A percentile compares a stretch with the other conserved stretches of the same genome.
Conservation (phyloP, 2,888 invertebrate genomes). For the Anoplius nigerrimus region DNA sequence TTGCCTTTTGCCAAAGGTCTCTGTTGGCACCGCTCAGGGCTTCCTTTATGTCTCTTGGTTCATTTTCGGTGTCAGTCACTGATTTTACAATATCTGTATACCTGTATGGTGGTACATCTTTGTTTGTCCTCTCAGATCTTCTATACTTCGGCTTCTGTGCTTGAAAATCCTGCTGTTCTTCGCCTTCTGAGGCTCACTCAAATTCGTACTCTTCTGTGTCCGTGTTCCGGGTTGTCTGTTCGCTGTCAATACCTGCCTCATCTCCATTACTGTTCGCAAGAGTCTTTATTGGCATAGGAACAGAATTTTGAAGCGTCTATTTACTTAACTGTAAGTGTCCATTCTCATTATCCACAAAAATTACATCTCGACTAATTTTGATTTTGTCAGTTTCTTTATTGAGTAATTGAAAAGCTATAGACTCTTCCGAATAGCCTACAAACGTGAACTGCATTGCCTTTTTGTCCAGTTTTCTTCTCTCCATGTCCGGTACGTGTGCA, state of each 20-base stretch:
- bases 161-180: no score
- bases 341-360: background rate
- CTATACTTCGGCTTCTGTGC: no score
- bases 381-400: conserved; percentile 12
- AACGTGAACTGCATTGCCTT: conserved; percentile 36
- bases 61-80: background rate
- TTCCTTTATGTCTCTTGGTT: background rate
- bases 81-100: background rate
- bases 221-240: no score
- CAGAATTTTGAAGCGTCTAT: no score
- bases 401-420: conserved; percentile 20
- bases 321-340: no score
- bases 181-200: no score
- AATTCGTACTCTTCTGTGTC: no score
- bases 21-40: background rate
- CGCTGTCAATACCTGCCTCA: no score
- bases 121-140: background rate
- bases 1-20: conserved; percentile 16
- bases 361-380: conserved; percentile 17
- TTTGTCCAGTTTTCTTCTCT: conserved; percentile 35
- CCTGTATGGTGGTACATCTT: conserved; percentile 8
- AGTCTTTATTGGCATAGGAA: no score
- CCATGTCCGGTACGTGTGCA: conserved; percentile 38
- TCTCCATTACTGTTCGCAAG: no score
- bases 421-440: conserved; percentile 24